Evolutionary conservation across 2,797 vertebrate species (phyloP), one percentile per base, ranked within the genome.

Genomic region (Vespertilio murinus): DNA sequence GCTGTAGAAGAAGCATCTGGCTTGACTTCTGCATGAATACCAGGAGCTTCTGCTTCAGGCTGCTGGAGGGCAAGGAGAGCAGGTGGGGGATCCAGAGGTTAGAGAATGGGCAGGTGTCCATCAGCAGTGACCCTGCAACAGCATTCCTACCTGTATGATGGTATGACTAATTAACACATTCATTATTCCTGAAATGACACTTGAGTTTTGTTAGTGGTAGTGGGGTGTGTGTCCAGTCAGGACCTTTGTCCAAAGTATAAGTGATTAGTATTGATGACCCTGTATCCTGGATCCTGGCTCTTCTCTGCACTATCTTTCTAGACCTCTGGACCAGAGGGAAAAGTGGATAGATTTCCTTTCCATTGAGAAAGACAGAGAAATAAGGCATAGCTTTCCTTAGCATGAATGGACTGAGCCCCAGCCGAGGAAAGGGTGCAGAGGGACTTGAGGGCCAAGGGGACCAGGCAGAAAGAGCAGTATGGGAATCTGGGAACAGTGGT

Each of bases 31-130:
- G 94, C 95, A 98, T 85, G 98, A 99, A 82, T 99, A 99, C 97
- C 98, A 99, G 97, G 98, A 98, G 91, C 97, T 99, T 96, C 98
- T 99, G 98, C 97, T 98, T 98, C 92, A 98, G 98, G 49, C 97
- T 98, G 14, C 98, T 99, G 95, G 99, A 99, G 93, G 98, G 98
- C 92, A 98, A 99, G 95, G 98, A 99, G 82, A 98, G 98, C 97
- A 98, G 98, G 98, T 98, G 94, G 96, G 96, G 38, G 2, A 13
- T 28, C 78, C 33, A 87, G 59, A 35, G 16, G n/a, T 18, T 35
- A 73, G 7, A 78, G n/a, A 74, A 71, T 4, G 13, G 40, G 52
- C 16, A 23, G 40, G 11, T n/a, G 35, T 71, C 35, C 71, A 75
- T 65, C 13, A 47, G 17, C n/a, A 40, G 52, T 33, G 40, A 22